Percentiles rank a stretch among this genome's conserved stretches.
Conservation (phyloP, 1,140 invertebrate species). For the Helicoverpa zea region DNA sequence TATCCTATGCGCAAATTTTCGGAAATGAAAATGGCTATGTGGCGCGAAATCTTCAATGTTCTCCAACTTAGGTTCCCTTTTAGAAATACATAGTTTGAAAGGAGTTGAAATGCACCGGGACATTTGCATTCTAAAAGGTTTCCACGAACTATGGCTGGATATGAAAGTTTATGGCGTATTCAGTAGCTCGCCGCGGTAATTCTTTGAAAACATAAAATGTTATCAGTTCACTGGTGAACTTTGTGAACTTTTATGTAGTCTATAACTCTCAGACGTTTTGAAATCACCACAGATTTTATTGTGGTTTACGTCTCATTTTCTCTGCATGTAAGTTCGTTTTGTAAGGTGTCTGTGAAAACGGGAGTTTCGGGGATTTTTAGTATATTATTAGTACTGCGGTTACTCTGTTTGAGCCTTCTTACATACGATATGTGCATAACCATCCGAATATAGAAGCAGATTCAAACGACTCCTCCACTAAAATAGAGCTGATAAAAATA, state of each 20-base stretch:
- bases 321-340: background rate
- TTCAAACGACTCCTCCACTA: background rate
- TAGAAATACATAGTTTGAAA: slow-evolving; percentile 79
- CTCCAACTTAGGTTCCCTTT: slow-evolving; percentile 66
- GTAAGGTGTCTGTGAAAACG: background rate
- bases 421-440: no score
- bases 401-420: no score
- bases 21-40: slow-evolving; percentile 61
- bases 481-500: slow-evolving; percentile 5
- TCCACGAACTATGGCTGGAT: slow-evolving; percentile 59
- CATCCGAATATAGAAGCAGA: no score
- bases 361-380: no score
- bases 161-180: slow-evolving; percentile 65
- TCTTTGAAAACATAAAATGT: slow-evolving; percentile 56
- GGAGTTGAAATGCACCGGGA: slow-evolving; percentile 70
- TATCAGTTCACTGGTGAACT: slow-evolving; percentile 38
- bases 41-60: slow-evolving; percentile 66
- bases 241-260: slow-evolving; percentile 45
- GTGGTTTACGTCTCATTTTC: slow-evolving; percentile 3
- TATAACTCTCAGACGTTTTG: slow-evolving; percentile 27
- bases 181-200: slow-evolving; percentile 50
- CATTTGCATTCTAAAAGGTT: slow-evolving; percentile 77
- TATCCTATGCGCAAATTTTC: slow-evolving; percentile 60
- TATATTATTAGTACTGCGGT: no score
- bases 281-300: slow-evolving; percentile 34